These are phyloP conservation scores for Varroa destructor DNA, from an alignment of 1,140 invertebrate species.

Conservation along the genomic window DNA sequence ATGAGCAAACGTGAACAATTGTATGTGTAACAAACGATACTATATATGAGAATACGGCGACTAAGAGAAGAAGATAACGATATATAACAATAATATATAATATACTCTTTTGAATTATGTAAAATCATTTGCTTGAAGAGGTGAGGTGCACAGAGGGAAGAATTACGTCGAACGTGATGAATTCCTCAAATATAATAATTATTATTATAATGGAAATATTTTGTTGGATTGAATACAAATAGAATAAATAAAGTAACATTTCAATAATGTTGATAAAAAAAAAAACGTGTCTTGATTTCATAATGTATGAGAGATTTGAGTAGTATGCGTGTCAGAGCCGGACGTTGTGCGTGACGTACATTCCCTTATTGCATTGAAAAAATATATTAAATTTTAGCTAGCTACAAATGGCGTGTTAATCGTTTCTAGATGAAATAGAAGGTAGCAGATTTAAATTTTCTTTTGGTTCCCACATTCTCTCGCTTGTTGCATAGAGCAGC, in stretches of 20 bases:
- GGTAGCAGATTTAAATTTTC: too few species aligned
- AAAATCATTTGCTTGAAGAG: not conserved
- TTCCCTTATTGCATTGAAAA: not conserved
- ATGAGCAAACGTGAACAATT: not conserved
- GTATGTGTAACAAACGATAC: not conserved
- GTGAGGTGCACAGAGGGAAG: constrained; percentile 4
- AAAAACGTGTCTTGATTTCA: not conserved
- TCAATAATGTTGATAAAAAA: not conserved
- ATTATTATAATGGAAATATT: not conserved
- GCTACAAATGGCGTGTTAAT: too few species aligned
- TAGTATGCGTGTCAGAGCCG: not conserved
- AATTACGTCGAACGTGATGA: constrained; percentile 9
- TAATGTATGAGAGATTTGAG: not conserved
- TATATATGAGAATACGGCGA: not conserved
- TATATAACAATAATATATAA: not conserved
- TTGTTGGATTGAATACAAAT: not conserved
- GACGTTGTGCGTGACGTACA: not conserved
- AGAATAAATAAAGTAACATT: not conserved
- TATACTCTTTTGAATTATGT: not conserved
- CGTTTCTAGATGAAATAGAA: too few species aligned
- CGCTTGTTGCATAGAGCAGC: too few species aligned
- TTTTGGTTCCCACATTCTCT: too few species aligned
- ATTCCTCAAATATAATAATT: not conserved
- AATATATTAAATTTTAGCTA: too few species aligned
- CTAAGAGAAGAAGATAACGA: not conserved